Evolutionary conservation across 1,140 invertebrate genomes (phyloP).

Genomic region (Halyomorpha halys): DNA sequence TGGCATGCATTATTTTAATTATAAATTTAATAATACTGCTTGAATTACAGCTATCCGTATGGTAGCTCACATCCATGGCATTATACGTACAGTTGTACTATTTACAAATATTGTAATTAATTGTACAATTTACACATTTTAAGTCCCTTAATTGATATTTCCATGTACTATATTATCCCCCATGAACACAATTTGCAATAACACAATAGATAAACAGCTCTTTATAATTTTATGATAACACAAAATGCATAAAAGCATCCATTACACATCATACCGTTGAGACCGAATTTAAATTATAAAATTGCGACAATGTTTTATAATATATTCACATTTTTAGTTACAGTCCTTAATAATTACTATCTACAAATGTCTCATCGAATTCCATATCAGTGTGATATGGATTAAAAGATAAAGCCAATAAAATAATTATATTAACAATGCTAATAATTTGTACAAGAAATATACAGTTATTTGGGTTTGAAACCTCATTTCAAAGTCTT

Average conservation of each 20-base stretch:
- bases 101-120: slow-evolving; percentile 12
- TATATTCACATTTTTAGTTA: slow-evolving; percentile 16
- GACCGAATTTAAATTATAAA: slow-evolving; percentile 15
- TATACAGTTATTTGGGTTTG: not conserved
- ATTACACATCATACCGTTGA: slow-evolving; percentile 5
- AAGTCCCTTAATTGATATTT: not conserved
- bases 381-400: not conserved
- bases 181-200: slow-evolving; percentile 15
- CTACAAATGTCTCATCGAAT: slow-evolving; percentile 12
- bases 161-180: not conserved
- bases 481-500: not conserved
- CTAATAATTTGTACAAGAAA: slow-evolving; percentile 20
- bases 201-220: slow-evolving; percentile 17
- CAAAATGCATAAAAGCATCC: slow-evolving; percentile 9
- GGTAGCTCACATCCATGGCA: slow-evolving; percentile 11
- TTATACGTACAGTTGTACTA: slow-evolving; percentile 10
- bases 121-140: slow-evolving; percentile 19
- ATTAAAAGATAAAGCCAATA: slow-evolving; percentile 12
- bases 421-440: slow-evolving; percentile 17
- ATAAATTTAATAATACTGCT: slow-evolving; percentile 22
- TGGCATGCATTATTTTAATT: slow-evolving; percentile 19
- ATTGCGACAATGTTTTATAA: slow-evolving; percentile 9
- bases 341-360: slow-evolving; percentile 18
- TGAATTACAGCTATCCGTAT: slow-evolving; percentile 9
- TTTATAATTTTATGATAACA: slow-evolving; percentile 1